Evolutionary conservation across 2,113 vertebrate species (phyloP).

Genomic region (Abramis brama): DNA sequence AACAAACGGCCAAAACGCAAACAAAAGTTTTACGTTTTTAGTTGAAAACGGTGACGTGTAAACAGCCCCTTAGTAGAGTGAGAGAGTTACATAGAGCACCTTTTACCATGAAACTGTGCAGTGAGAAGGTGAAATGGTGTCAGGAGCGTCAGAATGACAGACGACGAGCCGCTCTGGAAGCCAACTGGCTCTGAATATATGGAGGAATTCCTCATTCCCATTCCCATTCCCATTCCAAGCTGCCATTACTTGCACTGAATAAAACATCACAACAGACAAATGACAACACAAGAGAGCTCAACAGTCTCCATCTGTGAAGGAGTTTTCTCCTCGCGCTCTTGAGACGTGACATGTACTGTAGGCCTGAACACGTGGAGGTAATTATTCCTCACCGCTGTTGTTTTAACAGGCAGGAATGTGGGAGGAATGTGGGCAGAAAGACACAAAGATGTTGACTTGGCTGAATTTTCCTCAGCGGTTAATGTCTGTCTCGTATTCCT

Average conservation of each 20-base stretch:
- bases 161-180: background rate
- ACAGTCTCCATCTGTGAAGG: background rate
- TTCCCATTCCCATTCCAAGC: background rate
- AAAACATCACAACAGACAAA: slow-evolving; percentile 7
- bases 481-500: slow-evolving; percentile 8
- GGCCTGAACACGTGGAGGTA: slow-evolving; percentile 65
- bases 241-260: background rate
- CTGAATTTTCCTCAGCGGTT: slow-evolving; percentile 30
- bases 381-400: slow-evolving; percentile 65
- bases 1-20: too few relatives aligned
- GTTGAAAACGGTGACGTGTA: too few relatives aligned
- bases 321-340: background rate
- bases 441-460: slow-evolving; percentile 43
- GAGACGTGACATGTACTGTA: background rate
- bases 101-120: background rate
- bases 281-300: background rate
- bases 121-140: background rate
- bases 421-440: slow-evolving; percentile 57
- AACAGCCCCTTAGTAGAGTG: too few relatives aligned
- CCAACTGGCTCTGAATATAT: background rate
- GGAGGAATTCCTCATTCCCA: slow-evolving; percentile 2
- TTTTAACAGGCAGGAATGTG: slow-evolving; percentile 61
- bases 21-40: too few relatives aligned
- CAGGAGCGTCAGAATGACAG: slow-evolving; percentile 28
- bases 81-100: too few relatives aligned